Evolutionary conservation across 1,140 invertebrate genomes (phyloP).

Genomic region (Oryctes rhinoceros): DNA sequence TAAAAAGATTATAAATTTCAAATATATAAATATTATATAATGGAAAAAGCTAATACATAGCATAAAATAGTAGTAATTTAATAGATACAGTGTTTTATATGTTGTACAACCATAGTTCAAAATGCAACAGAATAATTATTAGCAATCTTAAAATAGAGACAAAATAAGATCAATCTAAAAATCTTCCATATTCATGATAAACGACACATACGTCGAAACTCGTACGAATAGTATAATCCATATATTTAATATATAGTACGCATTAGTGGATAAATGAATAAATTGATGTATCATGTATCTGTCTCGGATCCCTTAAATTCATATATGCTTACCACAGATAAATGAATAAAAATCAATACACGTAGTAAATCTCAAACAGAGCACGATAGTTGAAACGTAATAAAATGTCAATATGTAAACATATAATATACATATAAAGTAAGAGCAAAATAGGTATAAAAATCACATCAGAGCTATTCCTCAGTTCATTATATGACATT

Average conservation of each 20-base stretch:
- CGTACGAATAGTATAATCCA: background rate
- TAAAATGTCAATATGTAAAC: constrained; percentile 23
- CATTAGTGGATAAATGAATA: background rate
- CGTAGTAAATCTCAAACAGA: background rate
- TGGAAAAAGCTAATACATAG: constrained; percentile 35
- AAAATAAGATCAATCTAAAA: background rate
- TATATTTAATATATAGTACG: constrained; percentile 34
- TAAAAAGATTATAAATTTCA: constrained; percentile 34
- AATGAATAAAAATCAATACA: constrained; percentile 8
- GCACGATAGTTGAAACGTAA: background rate
- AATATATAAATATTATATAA: constrained; percentile 36
- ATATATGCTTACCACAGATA: background rate
- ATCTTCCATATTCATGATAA: background rate
- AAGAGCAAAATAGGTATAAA: constrained; percentile 15
- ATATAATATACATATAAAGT: constrained; percentile 27
- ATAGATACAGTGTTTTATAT: constrained; percentile 11
- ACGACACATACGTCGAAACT: background rate
- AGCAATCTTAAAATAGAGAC: background rate
- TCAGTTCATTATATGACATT: constrained; percentile 20
- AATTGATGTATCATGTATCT: background rate
- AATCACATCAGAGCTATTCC: constrained; percentile 28
- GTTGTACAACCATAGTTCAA: constrained; percentile 18
- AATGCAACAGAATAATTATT: constrained; percentile 17
- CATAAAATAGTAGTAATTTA: constrained; percentile 33
- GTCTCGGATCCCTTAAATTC: background rate